Conservation (phyloP, 2,888 invertebrate species). For the Cataglyphis albicans region DNA sequence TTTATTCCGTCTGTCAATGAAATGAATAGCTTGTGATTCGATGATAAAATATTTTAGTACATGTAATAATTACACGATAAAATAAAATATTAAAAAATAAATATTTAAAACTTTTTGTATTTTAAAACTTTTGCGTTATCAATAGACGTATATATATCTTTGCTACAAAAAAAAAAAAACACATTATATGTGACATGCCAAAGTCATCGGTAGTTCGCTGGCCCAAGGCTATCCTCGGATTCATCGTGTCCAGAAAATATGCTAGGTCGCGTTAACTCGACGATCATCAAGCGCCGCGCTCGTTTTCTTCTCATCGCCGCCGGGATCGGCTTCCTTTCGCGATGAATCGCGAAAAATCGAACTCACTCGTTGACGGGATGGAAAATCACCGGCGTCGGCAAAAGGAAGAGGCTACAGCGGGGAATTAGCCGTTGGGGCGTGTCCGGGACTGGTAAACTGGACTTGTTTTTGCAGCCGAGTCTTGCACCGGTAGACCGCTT, state of each 20-base stretch:
- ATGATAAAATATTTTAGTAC: background rate
- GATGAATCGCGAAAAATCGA: constrained; percentile 52
- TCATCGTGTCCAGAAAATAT: constrained; percentile 29
- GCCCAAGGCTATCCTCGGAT: constrained; percentile 31
- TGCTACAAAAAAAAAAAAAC: constrained; percentile 11
- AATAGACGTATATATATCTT: background rate
- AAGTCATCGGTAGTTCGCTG: constrained; percentile 36
- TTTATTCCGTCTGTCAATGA: background rate
- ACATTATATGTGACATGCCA: constrained; percentile 37
- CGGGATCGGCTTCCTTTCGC: constrained; percentile 54
- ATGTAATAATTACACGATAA: background rate
- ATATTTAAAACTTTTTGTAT: background rate
- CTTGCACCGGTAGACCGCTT: constrained; percentile 81
- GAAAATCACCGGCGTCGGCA: constrained; percentile 53
- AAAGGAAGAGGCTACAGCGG: constrained; percentile 40
- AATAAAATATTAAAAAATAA: background rate
- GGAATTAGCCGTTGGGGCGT: constrained; percentile 49
- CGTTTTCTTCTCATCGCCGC: constrained; percentile 37
- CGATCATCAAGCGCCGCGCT: constrained; percentile 34
- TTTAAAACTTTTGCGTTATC: background rate
- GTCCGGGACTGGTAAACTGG: constrained; percentile 71
- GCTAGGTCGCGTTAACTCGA: constrained; percentile 40
- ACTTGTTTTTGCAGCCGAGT: constrained; percentile 77
- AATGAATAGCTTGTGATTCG: background rate
- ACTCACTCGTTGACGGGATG: constrained; percentile 47